phyloP scores from a whole-genome alignment of 2,888 invertebrate genomes.

The Anoncus sp. region DNA sequence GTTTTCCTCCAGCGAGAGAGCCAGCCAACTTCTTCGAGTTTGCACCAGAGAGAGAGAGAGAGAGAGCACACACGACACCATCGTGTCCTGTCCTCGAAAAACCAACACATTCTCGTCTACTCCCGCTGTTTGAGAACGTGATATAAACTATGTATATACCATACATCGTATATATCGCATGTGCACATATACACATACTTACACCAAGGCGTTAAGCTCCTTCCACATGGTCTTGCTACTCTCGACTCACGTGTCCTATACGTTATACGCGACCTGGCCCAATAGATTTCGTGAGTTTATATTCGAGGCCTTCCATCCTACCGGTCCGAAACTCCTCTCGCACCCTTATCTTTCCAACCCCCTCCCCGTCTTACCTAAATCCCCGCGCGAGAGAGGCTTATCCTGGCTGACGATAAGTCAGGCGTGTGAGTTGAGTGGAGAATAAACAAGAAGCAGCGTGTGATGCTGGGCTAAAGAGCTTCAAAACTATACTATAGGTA shows the following conservation, averaged over 20 bases:
- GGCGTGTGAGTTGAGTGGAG: constrained; percentile 55
- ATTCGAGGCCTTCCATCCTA: constrained; percentile 37
- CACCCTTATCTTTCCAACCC: constrained; percentile 4
- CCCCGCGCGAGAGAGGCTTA: constrained; percentile 48
- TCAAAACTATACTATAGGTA: background rate
- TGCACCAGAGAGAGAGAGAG: constrained; percentile 11
- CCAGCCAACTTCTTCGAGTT: constrained; percentile 57
- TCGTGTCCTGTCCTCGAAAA: constrained; percentile 32
- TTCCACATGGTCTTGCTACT: constrained; percentile 69
- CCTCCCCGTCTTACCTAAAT: constrained; percentile 20
- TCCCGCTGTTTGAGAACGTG: constrained; percentile 3
- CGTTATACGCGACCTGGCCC: constrained; percentile 36
- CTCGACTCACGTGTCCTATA: constrained; percentile 35
- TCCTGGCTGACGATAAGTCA: constrained; percentile 66
- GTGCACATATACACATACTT: constrained; percentile 25
- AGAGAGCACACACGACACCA: constrained; percentile 30
- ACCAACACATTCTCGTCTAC: constrained; percentile 34
- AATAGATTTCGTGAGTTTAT: constrained; percentile 60
- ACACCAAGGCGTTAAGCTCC: constrained; percentile 70
- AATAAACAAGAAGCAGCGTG: constrained; percentile 53
- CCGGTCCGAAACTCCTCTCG: constrained; percentile 10
- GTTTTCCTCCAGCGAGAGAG: constrained; percentile 41
- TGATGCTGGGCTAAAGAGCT: constrained; percentile 48
- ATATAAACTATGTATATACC: constrained; percentile 14
- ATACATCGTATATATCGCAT: background rate